These are phyloP conservation scores for Lepisosteus osseus DNA, from an alignment of 2,113 vertebrate species.

Conservation along the genomic window DNA sequence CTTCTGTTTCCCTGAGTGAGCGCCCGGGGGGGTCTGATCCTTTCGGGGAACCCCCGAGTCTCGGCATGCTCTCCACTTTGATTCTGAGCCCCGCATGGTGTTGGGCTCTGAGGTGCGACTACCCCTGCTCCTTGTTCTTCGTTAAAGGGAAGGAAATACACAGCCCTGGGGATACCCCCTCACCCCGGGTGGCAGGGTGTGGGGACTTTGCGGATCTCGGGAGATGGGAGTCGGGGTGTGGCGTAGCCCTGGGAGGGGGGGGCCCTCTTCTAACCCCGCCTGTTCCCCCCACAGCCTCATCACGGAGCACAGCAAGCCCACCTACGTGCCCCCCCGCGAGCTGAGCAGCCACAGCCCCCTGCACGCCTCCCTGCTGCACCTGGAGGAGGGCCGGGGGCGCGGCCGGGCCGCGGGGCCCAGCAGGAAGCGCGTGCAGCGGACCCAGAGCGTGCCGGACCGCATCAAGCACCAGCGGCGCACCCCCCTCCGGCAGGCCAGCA, in stretches of 20 bases:
- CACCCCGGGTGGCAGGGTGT: too few relatives aligned
- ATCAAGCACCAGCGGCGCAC: conserved; percentile 30
- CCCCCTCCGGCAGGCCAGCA: conserved; percentile 51
- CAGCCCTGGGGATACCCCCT: too few relatives aligned
- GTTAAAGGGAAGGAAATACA: too few relatives aligned
- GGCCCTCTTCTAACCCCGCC: background rate
- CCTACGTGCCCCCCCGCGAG: conserved; percentile 74
- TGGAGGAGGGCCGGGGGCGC: too few relatives aligned
- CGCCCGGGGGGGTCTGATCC: too few relatives aligned
- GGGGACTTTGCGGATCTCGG: too few relatives aligned
- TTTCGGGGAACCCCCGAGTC: too few relatives aligned
- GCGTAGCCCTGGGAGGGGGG: background rate
- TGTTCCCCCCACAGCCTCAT: conserved; percentile 40
- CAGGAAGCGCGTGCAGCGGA: conserved; percentile 64
- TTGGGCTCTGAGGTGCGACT: too few relatives aligned
- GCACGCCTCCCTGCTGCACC: conserved; percentile 62
- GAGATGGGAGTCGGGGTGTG: background rate
- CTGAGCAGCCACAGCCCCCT: conserved; percentile 76
- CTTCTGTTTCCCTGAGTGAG: too few relatives aligned
- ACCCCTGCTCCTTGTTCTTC: too few relatives aligned
- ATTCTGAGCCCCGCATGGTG: too few relatives aligned
- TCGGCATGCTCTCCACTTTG: too few relatives aligned
- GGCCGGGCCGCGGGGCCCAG: background rate
- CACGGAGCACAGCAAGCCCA: conserved; percentile 58
- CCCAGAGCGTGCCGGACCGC: conserved; percentile 80